Evolutionary conservation across 2,113 vertebrate species (phyloP).

Genomic region (Peucedramus taeniatus): DNA sequence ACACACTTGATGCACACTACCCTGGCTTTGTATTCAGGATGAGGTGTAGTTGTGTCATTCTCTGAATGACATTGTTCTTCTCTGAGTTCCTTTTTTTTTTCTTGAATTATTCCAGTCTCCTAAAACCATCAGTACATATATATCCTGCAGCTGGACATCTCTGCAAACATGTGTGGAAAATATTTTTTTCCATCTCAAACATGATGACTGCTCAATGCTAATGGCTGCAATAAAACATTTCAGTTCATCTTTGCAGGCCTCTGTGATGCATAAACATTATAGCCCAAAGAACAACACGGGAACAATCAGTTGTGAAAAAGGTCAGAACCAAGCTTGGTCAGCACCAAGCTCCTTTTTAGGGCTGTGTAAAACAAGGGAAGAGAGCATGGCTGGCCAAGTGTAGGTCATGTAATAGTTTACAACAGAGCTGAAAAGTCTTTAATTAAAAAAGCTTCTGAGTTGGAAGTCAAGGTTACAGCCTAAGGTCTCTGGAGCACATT

Average conservation of each 20-base stretch:
- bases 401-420: not conserved
- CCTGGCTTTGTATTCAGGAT: not conserved
- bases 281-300: not conserved
- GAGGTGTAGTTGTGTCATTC: not conserved
- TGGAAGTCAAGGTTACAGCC: not conserved
- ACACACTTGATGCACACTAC: not conserved
- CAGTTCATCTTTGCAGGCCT: not conserved
- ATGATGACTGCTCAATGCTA: not conserved
- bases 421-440: not conserved
- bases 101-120: not conserved
- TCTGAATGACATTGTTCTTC: not conserved
- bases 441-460: not conserved
- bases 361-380: not conserved
- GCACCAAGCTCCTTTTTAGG: not conserved
- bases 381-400: not conserved
- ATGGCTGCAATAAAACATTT: not conserved
- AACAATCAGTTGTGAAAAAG: not conserved
- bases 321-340: not conserved
- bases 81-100: not conserved
- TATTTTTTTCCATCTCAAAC: not conserved
- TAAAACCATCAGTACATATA: not conserved
- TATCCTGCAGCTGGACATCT: not conserved
- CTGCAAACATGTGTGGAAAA: not conserved
- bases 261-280: not conserved
- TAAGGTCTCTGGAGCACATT: not conserved